Base-by-base conservation (phyloP, 2,113 vertebrate species). In the Loxodonta africana region DNA sequence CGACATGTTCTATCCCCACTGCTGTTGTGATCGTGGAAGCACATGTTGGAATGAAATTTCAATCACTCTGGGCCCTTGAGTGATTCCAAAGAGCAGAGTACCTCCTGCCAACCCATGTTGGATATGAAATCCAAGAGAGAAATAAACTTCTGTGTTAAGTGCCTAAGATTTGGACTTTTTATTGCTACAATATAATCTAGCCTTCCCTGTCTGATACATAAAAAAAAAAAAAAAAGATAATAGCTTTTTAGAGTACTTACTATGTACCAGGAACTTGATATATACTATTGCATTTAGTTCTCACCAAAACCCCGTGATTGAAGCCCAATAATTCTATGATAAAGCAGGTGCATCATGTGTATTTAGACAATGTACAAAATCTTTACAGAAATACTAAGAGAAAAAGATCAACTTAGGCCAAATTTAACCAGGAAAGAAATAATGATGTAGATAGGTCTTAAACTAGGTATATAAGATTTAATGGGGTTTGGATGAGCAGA, bases 331-430 rank as follows among this genome's bases (percentile, higher is more conserved):
- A 92, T 46, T 91, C 53, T 84, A 41, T 91, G 33, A 74, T 57
- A 84, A 95, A 63, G 46, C 63, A 91, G 91, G 37, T 41, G 1
- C 81, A 3, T 91, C 12, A 76, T n/a, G 1, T 74, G 33, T 18
- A 69, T 30, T 60, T 11, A 73, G 4, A 88, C 7, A 63, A n/a
- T 26, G 10, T 74, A 80, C 62, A 83, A 51, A 44, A 57, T 26
- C 18, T 92, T 81, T 88, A 63, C 73, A 85, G 33, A 94, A 94
- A 94, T 60, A 84, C 12, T 73, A 92, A 76, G 60, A 60, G 41
- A 48, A 80, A 89, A 94, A 82, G 8, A 51, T 92, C 25, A 33
- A 18, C 71, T 81, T n/a, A 73, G 44, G 93, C 2, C 28, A 69
- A 83, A 96, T 83, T 33, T 82, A 81, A 71, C 71, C 48, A 86